Conservation (phyloP, 2,888 invertebrate species). For the Netelia virgata region DNA sequence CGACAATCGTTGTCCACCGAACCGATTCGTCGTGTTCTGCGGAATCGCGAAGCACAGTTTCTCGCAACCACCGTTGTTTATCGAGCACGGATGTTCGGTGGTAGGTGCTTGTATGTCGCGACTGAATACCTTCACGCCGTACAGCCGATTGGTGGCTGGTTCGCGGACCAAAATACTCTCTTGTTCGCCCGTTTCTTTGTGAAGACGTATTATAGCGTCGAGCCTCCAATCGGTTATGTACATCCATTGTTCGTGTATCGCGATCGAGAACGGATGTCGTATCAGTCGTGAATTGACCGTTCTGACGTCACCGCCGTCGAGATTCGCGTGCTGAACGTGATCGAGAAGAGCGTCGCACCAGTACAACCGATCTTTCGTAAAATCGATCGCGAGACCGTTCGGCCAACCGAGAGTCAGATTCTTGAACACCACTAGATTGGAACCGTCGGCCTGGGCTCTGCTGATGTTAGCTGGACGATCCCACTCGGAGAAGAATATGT, state of each 20-base stretch:
- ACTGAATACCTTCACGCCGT: conserved; percentile 96
- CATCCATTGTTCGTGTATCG: conserved; percentile 95
- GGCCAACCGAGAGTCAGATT: conserved; percentile 98
- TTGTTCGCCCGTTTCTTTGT: conserved; percentile 95
- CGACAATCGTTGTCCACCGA: conserved; percentile 85
- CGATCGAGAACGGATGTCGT: conserved; percentile 96
- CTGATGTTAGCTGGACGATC: conserved; percentile 98
- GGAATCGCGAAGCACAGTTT: conserved; percentile 98
- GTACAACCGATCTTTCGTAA: conserved; percentile 94
- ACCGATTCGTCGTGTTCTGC: conserved; percentile 84
- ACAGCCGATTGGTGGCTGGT: conserved; percentile 95
- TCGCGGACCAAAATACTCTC: conserved; percentile 95
- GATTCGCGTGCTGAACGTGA: conserved; percentile 96
- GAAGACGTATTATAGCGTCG: conserved; percentile 96
- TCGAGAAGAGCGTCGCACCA: conserved; percentile 99
- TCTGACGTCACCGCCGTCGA: conserved; percentile 96
- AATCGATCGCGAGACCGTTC: conserved; percentile 97
- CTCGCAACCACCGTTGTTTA: conserved; percentile 95
- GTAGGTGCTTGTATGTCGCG: conserved; percentile 90
- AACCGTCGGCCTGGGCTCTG: conserved; percentile 95
- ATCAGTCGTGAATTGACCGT: conserved; percentile 95
- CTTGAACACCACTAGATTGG: conserved; percentile 93
- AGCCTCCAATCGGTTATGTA: conserved; percentile 99
- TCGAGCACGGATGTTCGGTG: conserved; percentile 92
- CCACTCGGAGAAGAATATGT: conserved; percentile 98